Conservation (phyloP, 2,113 vertebrate genomes). For the Antigone vipio region DNA sequence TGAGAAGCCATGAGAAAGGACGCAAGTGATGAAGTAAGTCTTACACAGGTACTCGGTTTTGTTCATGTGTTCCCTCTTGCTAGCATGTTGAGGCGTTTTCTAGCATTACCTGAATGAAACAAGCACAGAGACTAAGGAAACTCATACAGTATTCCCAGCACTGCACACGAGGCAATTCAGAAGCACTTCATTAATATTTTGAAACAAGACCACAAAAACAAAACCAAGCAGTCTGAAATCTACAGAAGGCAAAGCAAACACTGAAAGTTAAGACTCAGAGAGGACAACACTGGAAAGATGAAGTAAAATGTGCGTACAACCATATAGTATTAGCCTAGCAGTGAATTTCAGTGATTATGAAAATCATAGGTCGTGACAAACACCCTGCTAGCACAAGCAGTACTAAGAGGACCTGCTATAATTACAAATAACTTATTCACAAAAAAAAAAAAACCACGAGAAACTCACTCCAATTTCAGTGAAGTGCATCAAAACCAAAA, state of each 20-base stretch:
- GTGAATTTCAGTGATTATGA: background rate
- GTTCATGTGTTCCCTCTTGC: background rate
- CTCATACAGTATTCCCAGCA: background rate
- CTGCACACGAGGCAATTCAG: rapidly evolving
- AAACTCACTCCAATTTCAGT: background rate
- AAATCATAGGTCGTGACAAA: background rate
- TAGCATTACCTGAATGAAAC: background rate
- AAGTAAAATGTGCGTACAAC: background rate
- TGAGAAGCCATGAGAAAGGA: background rate
- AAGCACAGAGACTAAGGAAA: background rate
- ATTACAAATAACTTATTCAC: background rate
- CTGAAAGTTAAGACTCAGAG: background rate
- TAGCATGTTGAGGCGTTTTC: background rate
- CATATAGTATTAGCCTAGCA: background rate
- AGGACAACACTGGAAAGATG: background rate
- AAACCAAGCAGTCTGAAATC: background rate
- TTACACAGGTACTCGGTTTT: background rate
- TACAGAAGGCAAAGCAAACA: background rate
- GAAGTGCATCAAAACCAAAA: background rate
- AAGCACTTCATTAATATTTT: background rate
- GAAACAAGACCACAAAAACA: background rate
- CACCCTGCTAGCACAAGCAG: background rate
- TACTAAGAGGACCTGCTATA: background rate
- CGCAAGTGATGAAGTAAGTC: background rate
- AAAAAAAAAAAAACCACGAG: background rate